Base-by-base conservation (phyloP, 2,113 vertebrate species). In the Ptilonorhynchus violaceus region DNA sequence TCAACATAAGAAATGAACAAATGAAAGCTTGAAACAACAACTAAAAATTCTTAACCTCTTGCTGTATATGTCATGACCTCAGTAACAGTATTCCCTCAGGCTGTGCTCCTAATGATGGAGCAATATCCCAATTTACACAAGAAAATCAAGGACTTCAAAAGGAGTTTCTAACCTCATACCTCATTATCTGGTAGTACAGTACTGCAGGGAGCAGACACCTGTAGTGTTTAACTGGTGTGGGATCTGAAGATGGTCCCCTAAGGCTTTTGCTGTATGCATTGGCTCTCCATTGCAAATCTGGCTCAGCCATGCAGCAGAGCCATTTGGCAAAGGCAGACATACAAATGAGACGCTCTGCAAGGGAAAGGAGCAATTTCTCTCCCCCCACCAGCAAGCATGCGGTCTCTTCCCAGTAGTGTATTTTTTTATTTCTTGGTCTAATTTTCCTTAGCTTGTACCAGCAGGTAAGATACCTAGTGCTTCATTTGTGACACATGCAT, bases 131-230 rank as follows among this genome's bases (percentile, higher is more conserved):
- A 33, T 8, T 93, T 72, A 78, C 41, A 39, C 3, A 22, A 92
- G 80, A 93, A 95, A 95, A 84, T 47, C 39, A 17, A 52, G 37
- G 35, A 84, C 44, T 89, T 89, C 85, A 88, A 72, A 94, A 82
- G 49, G 53, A 69, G 41, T 46, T 92, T 90, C 59, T 77, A 42
- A 70, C 59, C 59, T 91, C 88, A 83, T 8, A 11, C 31, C 13
- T 77, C 88, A 70, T 14, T 63, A 66, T 49, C 27, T 39, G 10
- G 30, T 30, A 81, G 47, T 60, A 84, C 56, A 74, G 39, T 30
- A n/a, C 67, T 37, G 68, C 67, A 87, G 60, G 80, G 50, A 81
- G 33, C 59, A 80, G 72, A 83, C 30, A 55, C 28, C 13, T 10
- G 9, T 6, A 31, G 47, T 0, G 1, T 59, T 81, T 44, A 66